These are phyloP conservation scores for Bombus sibiricus DNA, from an alignment of 1,140 invertebrate genomes.

Conservation along the genomic window DNA sequence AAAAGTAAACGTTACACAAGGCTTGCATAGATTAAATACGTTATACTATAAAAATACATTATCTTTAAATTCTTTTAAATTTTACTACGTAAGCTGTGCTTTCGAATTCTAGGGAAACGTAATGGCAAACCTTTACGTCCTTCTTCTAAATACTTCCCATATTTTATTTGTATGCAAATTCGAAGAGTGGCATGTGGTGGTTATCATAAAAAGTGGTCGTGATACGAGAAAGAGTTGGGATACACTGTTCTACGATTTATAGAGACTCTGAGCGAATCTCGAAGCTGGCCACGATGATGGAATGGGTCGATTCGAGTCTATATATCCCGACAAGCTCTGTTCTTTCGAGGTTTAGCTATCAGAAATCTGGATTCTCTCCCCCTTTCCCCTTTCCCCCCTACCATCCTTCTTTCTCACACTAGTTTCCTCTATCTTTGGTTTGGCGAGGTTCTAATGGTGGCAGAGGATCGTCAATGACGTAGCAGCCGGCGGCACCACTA, in stretches of 20 bases:
- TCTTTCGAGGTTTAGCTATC: neutral
- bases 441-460: conserved; percentile 33
- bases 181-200: no score
- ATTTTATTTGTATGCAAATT: neutral
- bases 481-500: conserved; percentile 13
- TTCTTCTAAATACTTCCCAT: neutral
- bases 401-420: neutral
- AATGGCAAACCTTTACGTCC: no score
- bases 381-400: no score
- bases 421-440: neutral
- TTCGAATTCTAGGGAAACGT: no score
- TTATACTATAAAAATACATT: no score
- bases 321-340: neutral
- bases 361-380: neutral
- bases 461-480: conserved; percentile 21
- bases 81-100: no score
- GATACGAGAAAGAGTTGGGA: neutral
- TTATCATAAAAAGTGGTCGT: neutral
- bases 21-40: no score
- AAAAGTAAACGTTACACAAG: no score
- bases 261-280: neutral
- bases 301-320: neutral
- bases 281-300: neutral
- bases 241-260: neutral
- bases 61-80: no score